A percentile compares a stretch with the other conserved stretches of the same genome.
These are phyloP conservation scores for Aricia agestis DNA, from an alignment of 1,140 invertebrate species.

Conservation along the genomic window DNA sequence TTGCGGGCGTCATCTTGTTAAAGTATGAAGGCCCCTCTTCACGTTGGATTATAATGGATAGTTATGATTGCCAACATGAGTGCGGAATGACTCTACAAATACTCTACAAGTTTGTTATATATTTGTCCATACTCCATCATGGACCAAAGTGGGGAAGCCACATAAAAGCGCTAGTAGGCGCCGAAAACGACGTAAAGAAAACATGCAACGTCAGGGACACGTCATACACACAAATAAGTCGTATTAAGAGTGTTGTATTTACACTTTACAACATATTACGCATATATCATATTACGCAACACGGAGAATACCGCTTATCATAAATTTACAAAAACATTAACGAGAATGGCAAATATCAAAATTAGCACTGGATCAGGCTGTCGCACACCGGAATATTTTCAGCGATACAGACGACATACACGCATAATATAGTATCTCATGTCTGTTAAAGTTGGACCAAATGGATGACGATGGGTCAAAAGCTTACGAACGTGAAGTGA, in stretches of 20 bases:
- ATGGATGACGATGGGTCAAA: too few relatives aligned
- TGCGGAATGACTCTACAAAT: too few relatives aligned
- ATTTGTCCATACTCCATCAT: too few relatives aligned
- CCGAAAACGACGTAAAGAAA: background rate
- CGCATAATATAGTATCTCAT: too few relatives aligned
- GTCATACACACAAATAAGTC: background rate
- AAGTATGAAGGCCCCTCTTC: too few relatives aligned
- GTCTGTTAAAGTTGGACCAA: too few relatives aligned
- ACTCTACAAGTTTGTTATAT: too few relatives aligned
- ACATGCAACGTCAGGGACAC: background rate
- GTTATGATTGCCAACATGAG: too few relatives aligned
- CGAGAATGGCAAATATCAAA: background rate
- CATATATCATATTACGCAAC: constrained; percentile 12
- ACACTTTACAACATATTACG: background rate
- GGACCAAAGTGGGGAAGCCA: too few relatives aligned
- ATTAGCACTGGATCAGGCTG: background rate
- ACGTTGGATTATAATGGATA: too few relatives aligned
- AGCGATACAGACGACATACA: background rate
- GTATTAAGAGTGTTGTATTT: background rate
- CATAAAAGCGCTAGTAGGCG: background rate
- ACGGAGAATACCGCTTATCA: constrained; percentile 6
- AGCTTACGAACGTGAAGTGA: too few relatives aligned
- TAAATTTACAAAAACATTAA: constrained; percentile 3
- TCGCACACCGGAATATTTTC: background rate
- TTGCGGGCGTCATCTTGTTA: too few relatives aligned